Evolutionary conservation across 2,888 invertebrate genomes (phyloP), one percentile per base, ranked within the genome.

Genomic region (Chamaedrilus cognettii): DNA sequence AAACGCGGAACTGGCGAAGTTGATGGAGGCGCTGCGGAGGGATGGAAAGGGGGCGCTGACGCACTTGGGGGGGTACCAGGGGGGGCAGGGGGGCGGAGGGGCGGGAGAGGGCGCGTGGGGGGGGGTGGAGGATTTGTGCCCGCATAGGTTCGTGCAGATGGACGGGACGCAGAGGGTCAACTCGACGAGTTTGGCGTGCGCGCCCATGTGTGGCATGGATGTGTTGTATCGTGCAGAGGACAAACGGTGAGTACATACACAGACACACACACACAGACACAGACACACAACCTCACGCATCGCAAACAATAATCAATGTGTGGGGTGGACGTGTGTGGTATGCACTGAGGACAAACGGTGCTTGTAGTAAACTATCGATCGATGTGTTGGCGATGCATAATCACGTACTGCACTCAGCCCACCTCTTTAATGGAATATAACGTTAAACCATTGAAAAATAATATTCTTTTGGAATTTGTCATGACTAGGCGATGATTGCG

Each of bases 191-290:
- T 76, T 79, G 2, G 77, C 79, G 3, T 85, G 84, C 72, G 81
- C 82, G 2, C 82, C 83, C 0, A 72, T 77, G 34, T 90, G 92
- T 79, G 89, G 89, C 42, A 87, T 87, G 28, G 89, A 90, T 81
- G 90, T 90, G 1, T 87, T 88, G 75, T 90, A 90, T 81, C 87
- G 87, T 5, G 85, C 86, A 7, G 86, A 87, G 62, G 90, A 91
- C 76, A 91, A 91, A 81, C 11, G 55, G 55, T 52, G 23, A 52
- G 42, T 42, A 19, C 11, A 23, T 52, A 19, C 26, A 52, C 42
- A 42, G n/a, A n/a, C n/a, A n/a, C n/a, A n/a, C n/a, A n/a, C n/a
- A n/a, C n/a, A n/a, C n/a, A n/a, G n/a, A n/a, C n/a, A n/a, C n/a
- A n/a, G n/a, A n/a, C n/a, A n/a, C n/a, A n/a, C n/a, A n/a, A n/a